A percentile compares a stretch with the other conserved stretches of the same genome.
phyloP scores from a whole-genome alignment of 2,113 vertebrate species.

The Ivindomyrus marchei region DNA sequence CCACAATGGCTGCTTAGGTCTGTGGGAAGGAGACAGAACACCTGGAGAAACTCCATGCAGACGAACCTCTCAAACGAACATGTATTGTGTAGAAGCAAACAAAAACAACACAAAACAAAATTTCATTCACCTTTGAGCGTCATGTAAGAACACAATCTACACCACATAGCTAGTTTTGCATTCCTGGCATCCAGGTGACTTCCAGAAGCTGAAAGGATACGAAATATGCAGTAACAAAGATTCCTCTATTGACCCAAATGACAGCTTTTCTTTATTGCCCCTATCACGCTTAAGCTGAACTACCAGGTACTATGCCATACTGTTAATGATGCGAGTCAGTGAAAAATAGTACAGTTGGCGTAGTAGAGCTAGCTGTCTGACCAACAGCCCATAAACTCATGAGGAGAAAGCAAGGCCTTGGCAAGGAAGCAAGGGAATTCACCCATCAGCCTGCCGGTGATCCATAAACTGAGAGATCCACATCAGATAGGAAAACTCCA shows the following conservation, averaged over 20 bases:
- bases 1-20: neutral
- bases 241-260: neutral
- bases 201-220: neutral
- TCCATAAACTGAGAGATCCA: neutral
- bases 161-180: neutral
- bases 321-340: neutral
- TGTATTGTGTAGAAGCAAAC: neutral
- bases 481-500: neutral
- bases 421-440: neutral
- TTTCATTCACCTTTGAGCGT: neutral
- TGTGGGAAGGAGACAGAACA: neutral
- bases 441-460: neutral
- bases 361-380: neutral
- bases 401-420: neutral
- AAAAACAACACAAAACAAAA: neutral
- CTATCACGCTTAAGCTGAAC: neutral
- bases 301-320: neutral
- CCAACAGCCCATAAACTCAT: neutral
- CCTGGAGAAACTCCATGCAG: neutral
- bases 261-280: neutral
- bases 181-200: neutral
- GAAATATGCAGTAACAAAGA: neutral
- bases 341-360: neutral
- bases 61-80: neutral
- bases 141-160: neutral